Evolutionary conservation across 2,888 invertebrate genomes (phyloP), one percentile per base, ranked within the genome.

Genomic region (Lydus trimaculatus): DNA sequence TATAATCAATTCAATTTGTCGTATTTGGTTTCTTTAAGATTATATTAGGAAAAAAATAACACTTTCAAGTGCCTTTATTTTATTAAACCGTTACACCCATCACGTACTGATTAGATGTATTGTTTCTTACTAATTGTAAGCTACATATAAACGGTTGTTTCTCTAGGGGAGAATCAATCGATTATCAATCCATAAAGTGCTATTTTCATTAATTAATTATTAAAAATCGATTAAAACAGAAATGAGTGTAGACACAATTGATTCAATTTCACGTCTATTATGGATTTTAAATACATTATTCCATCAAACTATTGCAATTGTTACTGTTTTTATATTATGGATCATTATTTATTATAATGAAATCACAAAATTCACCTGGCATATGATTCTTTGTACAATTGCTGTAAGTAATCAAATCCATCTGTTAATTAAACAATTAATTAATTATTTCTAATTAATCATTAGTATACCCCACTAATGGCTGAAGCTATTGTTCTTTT

Each of bases 391-490:
- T 9, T 76, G 76, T 23, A 77, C 80, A 11, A 48, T 75, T 39
- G 81, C 80, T 28, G 82, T 82, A 77, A 81, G 81, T 79, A 70
- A 60, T 62, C 7, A 62, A n/a, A 17, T 43, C n/a, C 6, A 43
- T 17, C 17, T 7, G 17, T 36, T 36, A 36, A 36, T 36, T 36
- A 3, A 31, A 8, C 7, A 6, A 31, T 31, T 31, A 31, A 31
- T 36, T 43, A 8, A 43, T 43, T 43, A 43, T n/a, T n/a, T n/a
- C n/a, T n/a, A n/a, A n/a, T 63, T 67, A 74, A 76, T 58, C 61
- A n/a, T n/a, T n/a, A 81, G 82, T 78, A 80, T 39, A 68, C 81
- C 15, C 81, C 81, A 7, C 67, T 82, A 20, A 79, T 81, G 78
- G 78, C 80, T 15, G 78, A 78, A 70, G 80, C 78, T 13, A 75